Conservation (phyloP, 2,113 vertebrate genomes). For the Vidua chalybeata region DNA sequence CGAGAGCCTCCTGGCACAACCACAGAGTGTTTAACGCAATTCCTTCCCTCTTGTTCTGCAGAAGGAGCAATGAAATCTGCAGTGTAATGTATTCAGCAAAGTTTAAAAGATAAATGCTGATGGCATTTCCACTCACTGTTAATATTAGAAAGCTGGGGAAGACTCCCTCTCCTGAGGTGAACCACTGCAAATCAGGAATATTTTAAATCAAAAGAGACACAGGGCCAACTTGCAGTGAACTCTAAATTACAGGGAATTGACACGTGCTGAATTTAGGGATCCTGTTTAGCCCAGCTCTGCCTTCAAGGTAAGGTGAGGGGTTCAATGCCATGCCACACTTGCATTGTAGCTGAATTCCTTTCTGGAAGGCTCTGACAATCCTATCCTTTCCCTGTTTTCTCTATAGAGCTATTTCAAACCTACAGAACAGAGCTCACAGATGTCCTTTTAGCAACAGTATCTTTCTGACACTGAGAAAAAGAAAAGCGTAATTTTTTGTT, state of each 20-base stretch:
- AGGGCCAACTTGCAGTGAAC: neutral
- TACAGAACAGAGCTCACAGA: neutral
- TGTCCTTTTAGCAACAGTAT: neutral
- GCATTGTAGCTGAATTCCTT: neutral
- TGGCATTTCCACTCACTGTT: conserved; percentile 22
- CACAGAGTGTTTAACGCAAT: rapidly evolving
- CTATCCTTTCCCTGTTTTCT: neutral
- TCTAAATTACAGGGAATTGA: neutral
- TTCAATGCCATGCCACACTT: neutral
- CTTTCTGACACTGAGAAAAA: neutral
- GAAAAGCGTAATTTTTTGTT: neutral
- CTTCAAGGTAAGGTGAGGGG: neutral
- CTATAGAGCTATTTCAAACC: neutral
- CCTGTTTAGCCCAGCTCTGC: neutral
- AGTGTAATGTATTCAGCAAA: conserved; percentile 8
- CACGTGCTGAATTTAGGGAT: neutral
- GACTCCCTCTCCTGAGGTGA: conserved; percentile 11
- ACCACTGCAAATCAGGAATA: conserved; percentile 1
- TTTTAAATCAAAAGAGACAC: conserved; percentile 17
- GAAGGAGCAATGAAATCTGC: neutral
- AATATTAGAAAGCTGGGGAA: conserved; percentile 27
- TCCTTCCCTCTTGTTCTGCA: neutral
- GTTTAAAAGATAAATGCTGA: conserved; percentile 45
- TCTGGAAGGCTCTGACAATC: neutral
- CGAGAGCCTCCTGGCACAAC: neutral